Conservation (phyloP, 2,113 vertebrate genomes). For the Barnardius zonarius region DNA sequence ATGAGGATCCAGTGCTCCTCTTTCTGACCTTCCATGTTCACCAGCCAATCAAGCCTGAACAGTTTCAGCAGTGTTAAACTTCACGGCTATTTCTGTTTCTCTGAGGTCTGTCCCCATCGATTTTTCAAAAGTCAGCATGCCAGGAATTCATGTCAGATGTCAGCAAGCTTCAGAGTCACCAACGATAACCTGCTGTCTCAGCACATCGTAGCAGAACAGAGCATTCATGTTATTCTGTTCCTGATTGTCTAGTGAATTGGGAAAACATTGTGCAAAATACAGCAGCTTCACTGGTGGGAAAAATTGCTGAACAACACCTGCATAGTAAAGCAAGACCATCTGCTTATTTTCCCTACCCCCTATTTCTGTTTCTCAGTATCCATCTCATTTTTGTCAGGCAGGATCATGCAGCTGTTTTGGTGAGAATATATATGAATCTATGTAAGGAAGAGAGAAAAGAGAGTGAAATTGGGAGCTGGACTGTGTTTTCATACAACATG, state of each 20-base stretch:
- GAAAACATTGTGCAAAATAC: conserved; percentile 70
- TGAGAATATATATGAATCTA: not conserved
- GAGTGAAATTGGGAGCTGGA: not conserved
- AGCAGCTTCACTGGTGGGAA: conserved; percentile 59
- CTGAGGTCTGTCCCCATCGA: conserved; percentile 71
- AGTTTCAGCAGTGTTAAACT: conserved; percentile 69
- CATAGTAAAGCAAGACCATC: conserved; percentile 68
- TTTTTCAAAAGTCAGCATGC: conserved; percentile 70
- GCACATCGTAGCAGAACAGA: conserved; percentile 54
- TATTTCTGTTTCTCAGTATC: not conserved
- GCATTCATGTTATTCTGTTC: conserved; percentile 55
- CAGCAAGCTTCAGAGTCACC: conserved; percentile 68
- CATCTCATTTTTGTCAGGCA: not conserved
- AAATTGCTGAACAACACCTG: conserved; percentile 69
- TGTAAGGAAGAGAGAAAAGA: not conserved
- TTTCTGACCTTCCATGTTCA: conserved; percentile 65
- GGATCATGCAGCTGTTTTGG: not conserved
- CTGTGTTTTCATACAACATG: not conserved
- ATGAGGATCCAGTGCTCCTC: conserved; percentile 66
- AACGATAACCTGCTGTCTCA: conserved; percentile 72
- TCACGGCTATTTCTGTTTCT: conserved; percentile 68
- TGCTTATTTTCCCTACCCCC: conserved; percentile 44
- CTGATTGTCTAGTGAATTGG: conserved; percentile 75
- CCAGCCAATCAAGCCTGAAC: conserved; percentile 66
- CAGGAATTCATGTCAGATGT: conserved; percentile 77